A percentile compares a stretch with the other conserved stretches of the same genome.
These are phyloP conservation scores for Upupa epops DNA, from an alignment of 2,113 vertebrate species.

Conservation along the genomic window DNA sequence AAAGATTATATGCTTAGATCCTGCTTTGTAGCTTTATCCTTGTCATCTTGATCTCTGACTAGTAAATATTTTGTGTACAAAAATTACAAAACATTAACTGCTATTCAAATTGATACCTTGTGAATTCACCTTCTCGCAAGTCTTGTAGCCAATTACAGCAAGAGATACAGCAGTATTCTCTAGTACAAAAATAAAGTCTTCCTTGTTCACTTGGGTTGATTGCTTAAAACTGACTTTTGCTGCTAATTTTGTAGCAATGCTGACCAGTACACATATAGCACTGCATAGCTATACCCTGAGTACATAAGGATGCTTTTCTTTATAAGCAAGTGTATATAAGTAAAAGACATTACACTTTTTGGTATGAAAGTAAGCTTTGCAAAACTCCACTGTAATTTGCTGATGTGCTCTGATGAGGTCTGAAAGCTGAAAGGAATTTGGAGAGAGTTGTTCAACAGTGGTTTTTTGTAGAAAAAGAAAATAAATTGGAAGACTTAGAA, in stretches of 20 bases:
- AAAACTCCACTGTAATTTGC: not conserved
- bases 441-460: not conserved
- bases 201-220: not conserved
- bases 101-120: not conserved
- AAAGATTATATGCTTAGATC: not conserved
- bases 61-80: slow-evolving; percentile 7
- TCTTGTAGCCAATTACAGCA: not conserved
- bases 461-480: not conserved
- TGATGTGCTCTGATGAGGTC: not conserved
- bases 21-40: not conserved
- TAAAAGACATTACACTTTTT: not conserved
- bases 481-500: not conserved
- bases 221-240: not conserved
- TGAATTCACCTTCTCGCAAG: not conserved
- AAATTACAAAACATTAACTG: not conserved
- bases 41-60: not conserved
- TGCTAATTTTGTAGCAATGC: not conserved
- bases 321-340: not conserved
- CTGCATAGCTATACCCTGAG: not conserved
- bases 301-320: not conserved
- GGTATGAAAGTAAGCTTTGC: not conserved
- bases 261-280: not conserved
- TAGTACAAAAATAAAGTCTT: not conserved
- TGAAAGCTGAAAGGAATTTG: not conserved
- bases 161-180: not conserved